Conservation (phyloP, 2,888 invertebrate genomes). For the Notodonta ziczac region DNA sequence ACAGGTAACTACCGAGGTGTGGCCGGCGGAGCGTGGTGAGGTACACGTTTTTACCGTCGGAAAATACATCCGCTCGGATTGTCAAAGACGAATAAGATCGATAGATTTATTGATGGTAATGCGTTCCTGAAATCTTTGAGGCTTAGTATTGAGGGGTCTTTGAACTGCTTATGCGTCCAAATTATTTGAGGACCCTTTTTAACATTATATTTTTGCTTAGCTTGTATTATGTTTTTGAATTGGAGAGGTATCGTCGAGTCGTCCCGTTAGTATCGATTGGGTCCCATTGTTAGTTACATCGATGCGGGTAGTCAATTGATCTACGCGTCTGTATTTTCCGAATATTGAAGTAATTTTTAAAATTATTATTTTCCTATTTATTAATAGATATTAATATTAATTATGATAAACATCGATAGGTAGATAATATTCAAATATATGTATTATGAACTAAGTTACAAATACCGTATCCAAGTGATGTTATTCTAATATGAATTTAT, state of each 20-base stretch:
- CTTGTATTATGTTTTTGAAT: too few relatives aligned
- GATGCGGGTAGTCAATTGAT: too few relatives aligned
- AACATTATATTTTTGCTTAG: neutral
- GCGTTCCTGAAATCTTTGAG: too few relatives aligned
- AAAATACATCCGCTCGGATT: conserved; percentile 34
- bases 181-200: neutral
- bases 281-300: too few relatives aligned
- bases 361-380: too few relatives aligned
- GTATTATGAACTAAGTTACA: neutral
- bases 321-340: too few relatives aligned
- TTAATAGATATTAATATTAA: too few relatives aligned
- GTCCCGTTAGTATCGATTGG: too few relatives aligned
- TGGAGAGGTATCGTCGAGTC: too few relatives aligned
- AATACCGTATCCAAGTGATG: conserved; percentile 3
- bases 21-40: conserved; percentile 24
- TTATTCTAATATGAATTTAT: neutral
- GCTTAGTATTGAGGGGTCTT: neutral
- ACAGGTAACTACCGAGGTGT: conserved; percentile 40
- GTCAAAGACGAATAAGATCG: conserved; percentile 30
- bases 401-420: too few relatives aligned
- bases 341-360: too few relatives aligned
- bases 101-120: conserved; percentile 13
- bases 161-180: neutral
- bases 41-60: conserved; percentile 18
- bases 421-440: neutral